Evolutionary conservation across 2,888 invertebrate genomes (phyloP), one percentile per base, ranked within the genome.

Genomic region (Oxyscelio sp.): DNA sequence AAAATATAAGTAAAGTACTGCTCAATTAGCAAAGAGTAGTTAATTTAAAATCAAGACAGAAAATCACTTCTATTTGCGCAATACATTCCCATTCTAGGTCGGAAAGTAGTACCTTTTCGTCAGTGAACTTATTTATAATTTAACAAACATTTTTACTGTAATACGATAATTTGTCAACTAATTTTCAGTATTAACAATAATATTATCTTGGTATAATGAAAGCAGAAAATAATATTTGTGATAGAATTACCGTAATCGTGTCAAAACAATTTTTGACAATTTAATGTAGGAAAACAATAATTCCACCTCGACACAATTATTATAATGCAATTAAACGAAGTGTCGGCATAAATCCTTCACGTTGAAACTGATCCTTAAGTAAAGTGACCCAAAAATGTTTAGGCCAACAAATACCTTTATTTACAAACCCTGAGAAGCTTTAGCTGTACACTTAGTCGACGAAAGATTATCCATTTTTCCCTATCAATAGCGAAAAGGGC

Each of bases 381-480:
- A 40, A 50, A 71, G 11, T 34, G 61, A 61, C 40, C 40, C 40
- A 73, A 61, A 73, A 73, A 50, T 34, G 24, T 56, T 27, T 5
- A 27, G 52, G 8, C 45, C 8, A 22, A 59, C 34, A 52, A 59
- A 34, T 9, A 9, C 43, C 45, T 45, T 70, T 61, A 52, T 68
- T 75, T 54, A 13, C 45, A 48, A 75, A n/a, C 43, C 13, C 50
- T 21, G 3, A 15, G 21, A 45, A 48, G 68, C 38, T 50, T 48
- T 27, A 66, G 43, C 54, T 63, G 70, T 71, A 71, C 56, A 45
- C 27, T 79, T 70, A 56, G 43, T 24, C 31, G 61, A 54, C 45
- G 31, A 50, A 50, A 73, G 58, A 80, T 80, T 80, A 80, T 74
- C 61, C 54, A 74, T 81, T 68, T 68, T 74, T 48, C n/a, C n/a